Conservation (phyloP, 1,140 invertebrate genomes). For the Papilio helenus region DNA sequence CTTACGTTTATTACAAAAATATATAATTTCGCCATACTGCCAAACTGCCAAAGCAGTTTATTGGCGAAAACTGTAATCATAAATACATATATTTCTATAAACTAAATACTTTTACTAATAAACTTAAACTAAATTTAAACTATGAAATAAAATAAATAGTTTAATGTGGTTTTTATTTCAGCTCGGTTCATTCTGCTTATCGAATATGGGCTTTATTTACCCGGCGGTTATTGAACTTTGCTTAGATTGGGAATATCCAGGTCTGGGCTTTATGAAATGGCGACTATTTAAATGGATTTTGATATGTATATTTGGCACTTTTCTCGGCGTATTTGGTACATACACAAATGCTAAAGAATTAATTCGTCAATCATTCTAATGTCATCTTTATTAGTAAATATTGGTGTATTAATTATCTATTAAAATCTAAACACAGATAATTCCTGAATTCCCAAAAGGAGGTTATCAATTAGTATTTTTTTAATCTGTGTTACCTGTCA, state of each 20-base stretch:
- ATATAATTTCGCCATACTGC: too few relatives aligned
- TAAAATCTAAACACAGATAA: background rate
- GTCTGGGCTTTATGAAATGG: slow-evolving; percentile 51
- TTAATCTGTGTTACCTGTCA: too few relatives aligned
- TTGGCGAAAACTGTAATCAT: too few relatives aligned
- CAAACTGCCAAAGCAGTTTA: too few relatives aligned
- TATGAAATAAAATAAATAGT: too few relatives aligned
- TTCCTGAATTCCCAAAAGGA: too few relatives aligned
- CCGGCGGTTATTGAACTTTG: slow-evolving; percentile 50
- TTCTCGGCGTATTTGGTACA: slow-evolving; percentile 45
- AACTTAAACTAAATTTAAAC: too few relatives aligned
- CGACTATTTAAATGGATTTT: slow-evolving; percentile 42
- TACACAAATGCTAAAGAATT: slow-evolving; percentile 43
- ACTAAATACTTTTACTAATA: too few relatives aligned
- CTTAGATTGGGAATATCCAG: slow-evolving; percentile 50
- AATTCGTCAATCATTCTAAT: slow-evolving; percentile 30
- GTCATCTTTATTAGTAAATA: slow-evolving; percentile 17
- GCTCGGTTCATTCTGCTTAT: slow-evolving; percentile 51
- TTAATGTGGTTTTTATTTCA: slow-evolving; percentile 35
- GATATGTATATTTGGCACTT: slow-evolving; percentile 43
- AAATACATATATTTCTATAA: too few relatives aligned
- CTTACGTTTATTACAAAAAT: too few relatives aligned
- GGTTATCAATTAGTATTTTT: too few relatives aligned
- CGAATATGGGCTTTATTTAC: slow-evolving; percentile 54
- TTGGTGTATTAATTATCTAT: background rate